phyloP scores from a whole-genome alignment of 2,888 invertebrate genomes.

The Temnothorax unifasciatus region DNA sequence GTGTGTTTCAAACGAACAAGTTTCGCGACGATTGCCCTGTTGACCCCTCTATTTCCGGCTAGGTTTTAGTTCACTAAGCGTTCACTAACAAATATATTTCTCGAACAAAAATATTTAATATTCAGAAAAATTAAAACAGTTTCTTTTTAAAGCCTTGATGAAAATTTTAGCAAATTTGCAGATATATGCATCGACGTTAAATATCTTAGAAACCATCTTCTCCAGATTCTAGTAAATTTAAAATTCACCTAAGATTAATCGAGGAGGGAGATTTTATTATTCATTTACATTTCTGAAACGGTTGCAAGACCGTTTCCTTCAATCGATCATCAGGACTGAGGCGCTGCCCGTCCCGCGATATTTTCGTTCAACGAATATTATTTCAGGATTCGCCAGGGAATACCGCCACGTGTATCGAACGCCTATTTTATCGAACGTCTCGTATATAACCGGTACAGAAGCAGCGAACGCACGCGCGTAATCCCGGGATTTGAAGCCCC shows the following conservation, averaged over 20 bases:
- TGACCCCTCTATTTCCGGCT: slow-evolving; percentile 30
- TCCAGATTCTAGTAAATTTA: not conserved
- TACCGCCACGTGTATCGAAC: slow-evolving; percentile 49
- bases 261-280: not conserved
- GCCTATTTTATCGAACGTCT: slow-evolving; percentile 48
- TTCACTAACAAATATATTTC: not conserved
- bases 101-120: not conserved
- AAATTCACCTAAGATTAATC: not conserved
- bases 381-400: slow-evolving; percentile 29
- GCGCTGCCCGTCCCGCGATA: not conserved
- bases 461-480: slow-evolving; percentile 44
- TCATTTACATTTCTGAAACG: not conserved
- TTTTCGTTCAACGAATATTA: slow-evolving; percentile 33
- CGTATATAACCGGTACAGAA: slow-evolving; percentile 7
- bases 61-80: not conserved
- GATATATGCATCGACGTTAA: not conserved
- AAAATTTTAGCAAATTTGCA: not conserved
- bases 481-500: slow-evolving; percentile 58
- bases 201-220: not conserved
- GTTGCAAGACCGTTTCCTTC: not conserved
- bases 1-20: not conserved
- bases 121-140: not conserved
- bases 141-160: not conserved
- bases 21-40: slow-evolving; percentile 4
- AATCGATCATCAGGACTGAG: slow-evolving; percentile 21